Base-by-base conservation (phyloP, 2,888 invertebrate species). In the Cabera pusaria region DNA sequence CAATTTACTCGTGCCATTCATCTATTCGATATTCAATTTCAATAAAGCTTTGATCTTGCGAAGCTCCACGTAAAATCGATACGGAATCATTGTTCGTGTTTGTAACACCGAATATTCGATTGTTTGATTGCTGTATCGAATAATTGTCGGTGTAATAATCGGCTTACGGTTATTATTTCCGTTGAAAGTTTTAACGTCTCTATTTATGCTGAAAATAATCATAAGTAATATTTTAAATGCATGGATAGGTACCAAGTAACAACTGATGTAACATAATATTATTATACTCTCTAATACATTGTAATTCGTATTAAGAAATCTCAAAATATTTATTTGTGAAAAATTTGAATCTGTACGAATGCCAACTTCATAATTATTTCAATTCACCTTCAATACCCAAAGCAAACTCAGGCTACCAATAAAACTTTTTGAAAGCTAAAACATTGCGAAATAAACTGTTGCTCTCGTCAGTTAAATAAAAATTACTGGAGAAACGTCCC, bases 391-490 rank as follows among this genome's bases (percentile, higher is more conserved):
- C 20, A 21, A 26, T 38, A 25, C 32, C 9, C 16, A 8, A 34
- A 14, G 17, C 28, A 6, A 16, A 18, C 8, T 2, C 22, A 27
- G 5, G 26, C 18, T 32, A 8, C 19, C 26, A 34, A 38, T 43
- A 36, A 35, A 34, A 38, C 25, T 43, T 38, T 29, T 24, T 37
- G 26, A 41, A 49, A 43, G 37, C 31, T 32, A 64, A 70, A 76
- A 69, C 59, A 66, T 65, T 28, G 58, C 51, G 49, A 60, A 72
- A 78, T 79, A 81, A 83, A 81, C 77, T 84, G 82, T 84, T 84
- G 79, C 80, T 73, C 70, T 56, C 71, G 69, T 69, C 78, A 74
- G 71, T 80, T 80, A 77, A 81, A 85, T 84, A 84, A 83, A 82
- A 84, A 86, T 82, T 75, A 82, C 74, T 68, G 64, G 59, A 69